Evolutionary conservation across 2,113 vertebrate species (phyloP).

Genomic region (Zosterops lateralis): DNA sequence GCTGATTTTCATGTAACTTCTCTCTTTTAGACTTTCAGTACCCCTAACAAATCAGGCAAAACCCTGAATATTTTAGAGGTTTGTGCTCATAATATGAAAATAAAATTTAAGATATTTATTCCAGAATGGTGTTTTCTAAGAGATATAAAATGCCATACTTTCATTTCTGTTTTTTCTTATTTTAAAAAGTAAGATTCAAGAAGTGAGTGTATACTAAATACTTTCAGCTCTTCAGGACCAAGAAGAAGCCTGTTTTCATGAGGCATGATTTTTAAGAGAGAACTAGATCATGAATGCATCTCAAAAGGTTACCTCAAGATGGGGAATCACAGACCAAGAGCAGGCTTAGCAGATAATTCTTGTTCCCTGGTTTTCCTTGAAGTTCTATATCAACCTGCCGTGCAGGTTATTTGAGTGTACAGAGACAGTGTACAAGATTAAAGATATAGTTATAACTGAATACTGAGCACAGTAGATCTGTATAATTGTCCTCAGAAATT

Average conservation of each 20-base stretch:
- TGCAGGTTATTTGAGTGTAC: not conserved
- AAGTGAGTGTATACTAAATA: not conserved
- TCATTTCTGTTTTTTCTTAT: not conserved
- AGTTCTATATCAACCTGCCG: not conserved
- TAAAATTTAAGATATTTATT: not conserved
- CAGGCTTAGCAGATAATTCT: not conserved
- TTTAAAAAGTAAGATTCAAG: not conserved
- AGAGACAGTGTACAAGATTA: not conserved
- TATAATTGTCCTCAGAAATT: not conserved
- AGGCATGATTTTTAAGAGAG: not conserved
- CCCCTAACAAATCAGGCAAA: not conserved
- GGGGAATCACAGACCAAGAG: not conserved
- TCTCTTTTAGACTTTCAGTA: not conserved
- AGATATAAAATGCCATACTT: not conserved
- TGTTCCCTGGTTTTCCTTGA: not conserved
- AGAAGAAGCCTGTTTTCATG: not conserved
- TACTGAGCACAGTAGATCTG: not conserved
- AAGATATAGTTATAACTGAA: not conserved
- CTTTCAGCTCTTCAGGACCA: not conserved
- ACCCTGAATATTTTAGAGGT: not conserved
- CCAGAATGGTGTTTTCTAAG: not conserved
- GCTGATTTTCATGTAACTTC: not conserved
- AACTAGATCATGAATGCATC: not conserved
- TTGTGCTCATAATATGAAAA: not conserved
- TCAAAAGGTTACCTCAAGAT: not conserved